Conservation (phyloP, 2,888 invertebrate genomes). For the Formica aserva region DNA sequence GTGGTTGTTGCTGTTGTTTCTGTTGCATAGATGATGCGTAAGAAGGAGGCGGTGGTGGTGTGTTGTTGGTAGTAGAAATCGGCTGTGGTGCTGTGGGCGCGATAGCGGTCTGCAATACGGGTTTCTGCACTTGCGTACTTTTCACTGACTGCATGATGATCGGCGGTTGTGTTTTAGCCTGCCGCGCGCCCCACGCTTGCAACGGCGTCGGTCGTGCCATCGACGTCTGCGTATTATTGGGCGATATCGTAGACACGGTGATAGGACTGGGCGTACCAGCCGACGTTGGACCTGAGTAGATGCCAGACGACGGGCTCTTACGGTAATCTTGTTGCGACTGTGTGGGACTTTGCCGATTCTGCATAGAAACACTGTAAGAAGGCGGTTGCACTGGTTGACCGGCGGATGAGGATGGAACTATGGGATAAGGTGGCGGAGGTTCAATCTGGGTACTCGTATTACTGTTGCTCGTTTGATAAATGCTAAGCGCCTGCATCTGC, state of each 20-base stretch:
- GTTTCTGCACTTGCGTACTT: constrained; percentile 98
- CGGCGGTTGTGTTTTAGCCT: constrained; percentile 95
- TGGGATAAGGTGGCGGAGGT: constrained; percentile 87
- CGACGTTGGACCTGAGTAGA: constrained; percentile 94
- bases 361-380: constrained; percentile 94
- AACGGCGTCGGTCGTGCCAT: constrained; percentile 93
- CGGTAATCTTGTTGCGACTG: constrained; percentile 92
- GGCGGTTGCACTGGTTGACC: constrained; percentile 91
- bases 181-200: constrained; percentile 94
- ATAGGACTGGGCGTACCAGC: constrained; percentile 95
- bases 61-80: constrained; percentile 86
- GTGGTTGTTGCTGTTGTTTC: constrained; percentile 88
- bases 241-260: constrained; percentile 89
- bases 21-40: constrained; percentile 94
- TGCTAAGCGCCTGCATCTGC: constrained; percentile 94
- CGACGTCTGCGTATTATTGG: constrained; percentile 88
- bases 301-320: constrained; percentile 94
- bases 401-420: constrained; percentile 87
- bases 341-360: constrained; percentile 95
- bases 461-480: constrained; percentile 89
- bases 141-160: constrained; percentile 99
- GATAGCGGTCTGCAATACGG: constrained; percentile 97
- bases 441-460: constrained; percentile 84
- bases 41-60: constrained; percentile 92
- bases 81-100: constrained; percentile 94